Base-by-base conservation (phyloP, 2,113 vertebrate genomes). In the Rana temporaria region DNA sequence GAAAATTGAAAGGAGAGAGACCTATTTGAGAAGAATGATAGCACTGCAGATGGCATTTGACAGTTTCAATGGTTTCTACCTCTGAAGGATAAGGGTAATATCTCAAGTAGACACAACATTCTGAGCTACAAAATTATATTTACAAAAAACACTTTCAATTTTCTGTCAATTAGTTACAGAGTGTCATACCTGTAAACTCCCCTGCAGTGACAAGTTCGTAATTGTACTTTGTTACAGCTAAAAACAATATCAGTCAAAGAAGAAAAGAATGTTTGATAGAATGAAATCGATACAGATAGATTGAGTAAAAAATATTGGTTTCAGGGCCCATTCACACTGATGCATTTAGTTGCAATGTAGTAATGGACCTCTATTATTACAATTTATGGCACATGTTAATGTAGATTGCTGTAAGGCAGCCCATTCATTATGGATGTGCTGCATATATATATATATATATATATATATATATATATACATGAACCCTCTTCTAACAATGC, bases 11-110 rank as follows among this genome's bases (percentile, higher is more conserved):
- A 67, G 62, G 11, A 65, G 75, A 65, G 62, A 65, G 20, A 65
- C 26, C 60, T 65, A 56, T 77, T 77, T 78, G 18, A 56, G 38
- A 78, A 78, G 76, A 78, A 65, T 78, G 48, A 78, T 78, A 67
- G 76, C 9, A 20, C 63, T 55, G 26, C 63, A 78, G 63, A 78
- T 67, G 76, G 63, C 76, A 56, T 67, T 20, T 78, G 76, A 67
- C 76, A 67, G 63, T 66, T 78, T 66, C 76, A 67, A 52, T 55
- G 26, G 76, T 67, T 78, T 66, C 63, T 78, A 66, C 76, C 62
- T 67, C 76, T 78, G 63, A 78, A 74, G 55, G 71, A 78, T 78
- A 78, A 78, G 11, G 67, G 67, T 67, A 78, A 78, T 66, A 56
- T 78, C 34, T 78, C 63, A 67, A 55, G 63, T 56, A 78, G 62